Evolutionary conservation across 2,113 vertebrate genomes (phyloP).

Genomic region (Cinclus mexicanus): DNA sequence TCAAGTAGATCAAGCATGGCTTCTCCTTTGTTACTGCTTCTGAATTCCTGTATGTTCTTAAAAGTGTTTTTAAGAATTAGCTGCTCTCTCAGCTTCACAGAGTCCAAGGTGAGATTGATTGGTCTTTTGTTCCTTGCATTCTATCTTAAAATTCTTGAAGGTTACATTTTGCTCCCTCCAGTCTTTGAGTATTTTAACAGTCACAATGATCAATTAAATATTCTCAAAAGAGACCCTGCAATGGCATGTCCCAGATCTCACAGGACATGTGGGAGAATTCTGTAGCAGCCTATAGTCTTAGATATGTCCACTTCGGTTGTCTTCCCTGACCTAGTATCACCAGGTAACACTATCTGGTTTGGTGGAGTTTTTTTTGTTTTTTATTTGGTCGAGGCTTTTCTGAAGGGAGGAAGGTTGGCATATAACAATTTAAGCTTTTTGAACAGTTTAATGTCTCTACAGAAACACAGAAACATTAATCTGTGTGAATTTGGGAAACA

Average conservation of each 20-base stretch:
- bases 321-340: background rate
- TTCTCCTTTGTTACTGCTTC: background rate
- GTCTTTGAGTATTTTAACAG: background rate
- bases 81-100: background rate
- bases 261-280: background rate
- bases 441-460: background rate
- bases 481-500: background rate
- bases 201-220: background rate
- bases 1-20: background rate
- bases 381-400: background rate
- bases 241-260: background rate
- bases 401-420: accelerated
- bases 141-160: background rate
- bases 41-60: background rate
- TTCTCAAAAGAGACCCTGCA: background rate
- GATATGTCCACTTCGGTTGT: background rate
- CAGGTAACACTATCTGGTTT: background rate
- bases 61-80: background rate
- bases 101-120: background rate
- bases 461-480: background rate
- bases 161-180: background rate
- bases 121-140: background rate
- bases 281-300: accelerated
- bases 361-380: accelerated
- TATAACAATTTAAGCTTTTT: background rate